Conservation (phyloP, 2,888 invertebrate species). For the Napeogenes inachia region DNA sequence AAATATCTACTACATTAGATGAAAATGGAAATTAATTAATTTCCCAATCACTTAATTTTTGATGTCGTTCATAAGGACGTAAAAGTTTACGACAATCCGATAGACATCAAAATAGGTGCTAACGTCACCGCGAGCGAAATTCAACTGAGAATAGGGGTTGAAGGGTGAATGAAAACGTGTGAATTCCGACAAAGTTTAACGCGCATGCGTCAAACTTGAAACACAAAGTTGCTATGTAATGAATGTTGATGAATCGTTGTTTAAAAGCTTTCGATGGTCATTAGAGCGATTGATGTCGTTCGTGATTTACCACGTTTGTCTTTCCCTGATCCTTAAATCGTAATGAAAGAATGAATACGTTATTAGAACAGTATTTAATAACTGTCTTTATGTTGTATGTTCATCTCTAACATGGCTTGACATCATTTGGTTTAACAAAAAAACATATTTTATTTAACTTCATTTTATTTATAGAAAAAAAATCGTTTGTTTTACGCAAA, state of each 20-base stretch:
- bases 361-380: not conserved
- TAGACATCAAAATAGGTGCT: constrained; percentile 37
- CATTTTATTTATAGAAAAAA: constrained; percentile 4
- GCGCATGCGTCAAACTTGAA: constrained; percentile 59
- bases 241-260: constrained; percentile 33
- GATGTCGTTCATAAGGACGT: constrained; percentile 29
- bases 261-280: constrained; percentile 26
- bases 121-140: constrained; percentile 35
- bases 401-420: not conserved
- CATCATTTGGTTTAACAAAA: not conserved
- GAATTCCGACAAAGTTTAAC: constrained; percentile 32
- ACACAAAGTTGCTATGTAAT: constrained; percentile 31
- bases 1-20: constrained; percentile 7
- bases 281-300: constrained; percentile 25
- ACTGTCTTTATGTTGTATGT: not conserved
- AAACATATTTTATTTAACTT: constrained; percentile 3
- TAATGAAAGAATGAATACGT: not conserved
- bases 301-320: constrained; percentile 3
- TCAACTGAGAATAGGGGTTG: constrained; percentile 51
- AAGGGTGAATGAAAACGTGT: constrained; percentile 45
- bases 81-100: constrained; percentile 40
- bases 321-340: constrained; percentile 3
- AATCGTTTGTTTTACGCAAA: not conserved
- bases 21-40: not conserved
- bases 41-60: constrained; percentile 12